Evolutionary conservation across 1,140 invertebrate genomes (phyloP), one percentile per base, ranked within the genome.

Genomic region (Hylyphantes graminicola): DNA sequence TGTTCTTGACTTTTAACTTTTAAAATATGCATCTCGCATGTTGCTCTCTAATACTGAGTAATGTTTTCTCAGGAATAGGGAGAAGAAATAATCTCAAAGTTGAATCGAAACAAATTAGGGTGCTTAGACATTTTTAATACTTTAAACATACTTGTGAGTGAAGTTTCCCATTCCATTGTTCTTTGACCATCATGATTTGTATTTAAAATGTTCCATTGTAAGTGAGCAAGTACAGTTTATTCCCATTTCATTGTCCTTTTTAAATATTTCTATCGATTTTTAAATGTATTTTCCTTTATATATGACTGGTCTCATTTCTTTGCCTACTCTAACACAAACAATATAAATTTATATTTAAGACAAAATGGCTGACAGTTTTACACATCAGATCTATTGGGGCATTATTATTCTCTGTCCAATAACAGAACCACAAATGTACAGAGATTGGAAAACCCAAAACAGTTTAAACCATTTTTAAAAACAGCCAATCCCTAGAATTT

Each of bases 191-290:
- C 59, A 78, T 78, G 63, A 54, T 78, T 78, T 78, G 35, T 67
- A 78, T 78, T 78, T 78, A 65, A 78, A 76, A 8, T 76, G 21
- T 70, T 65, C 75, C 70, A 75, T 75, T 73, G 48, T 73, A 11
- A 59, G 64, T 63, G 68, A 82, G 15, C 15, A 73, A 79, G 8
- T 19, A 76, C 50, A 50, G 72, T 73, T 83, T 83, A 61, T 74
- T 19, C 53, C 68, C 67, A 48, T 83, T 74, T 65, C 80, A 65
- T 74, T 73, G 68, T 83, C 70, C 80, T 83, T 83, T 83, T 83
- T 55, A 83, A 83, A 65, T 83, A 83, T 83, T 83, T 83, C 80
- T 83, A 83, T 83, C 70, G 59, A 83, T 65, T 83, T 81, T 83
- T 83, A 74, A 83, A 83, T 83, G 75, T 75, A 83, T 83, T 83